Evolutionary conservation across 2,888 invertebrate species (phyloP).

Genomic region (Conchocele bisecta): DNA sequence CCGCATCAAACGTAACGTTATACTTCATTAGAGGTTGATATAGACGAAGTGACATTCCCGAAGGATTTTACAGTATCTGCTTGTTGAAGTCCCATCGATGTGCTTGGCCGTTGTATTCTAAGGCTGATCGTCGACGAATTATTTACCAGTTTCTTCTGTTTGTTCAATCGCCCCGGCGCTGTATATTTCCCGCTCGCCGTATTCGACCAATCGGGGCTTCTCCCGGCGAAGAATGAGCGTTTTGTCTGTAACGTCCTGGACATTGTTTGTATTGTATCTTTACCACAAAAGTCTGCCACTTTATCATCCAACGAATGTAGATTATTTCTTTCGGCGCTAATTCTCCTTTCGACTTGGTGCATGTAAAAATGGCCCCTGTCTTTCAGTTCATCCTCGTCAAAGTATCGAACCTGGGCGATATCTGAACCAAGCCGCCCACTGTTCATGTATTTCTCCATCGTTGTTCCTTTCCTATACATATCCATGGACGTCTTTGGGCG

Average conservation of each 20-base stretch:
- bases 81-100: too few relatives aligned
- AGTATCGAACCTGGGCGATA: constrained; percentile 41
- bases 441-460: constrained; percentile 30
- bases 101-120: too few relatives aligned
- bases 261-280: constrained; percentile 54
- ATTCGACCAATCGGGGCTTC: constrained; percentile 24
- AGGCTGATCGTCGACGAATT: too few relatives aligned
- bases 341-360: constrained; percentile 45
- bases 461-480: constrained; percentile 34
- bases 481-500: constrained; percentile 56
- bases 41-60: too few relatives aligned
- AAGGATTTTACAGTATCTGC: too few relatives aligned
- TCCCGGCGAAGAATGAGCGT: constrained; percentile 24
- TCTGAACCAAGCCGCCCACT: constrained; percentile 46
- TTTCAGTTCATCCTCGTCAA: constrained; percentile 56
- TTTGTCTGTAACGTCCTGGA: constrained; percentile 38
- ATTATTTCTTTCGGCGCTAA: constrained; percentile 43
- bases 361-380: constrained; percentile 51
- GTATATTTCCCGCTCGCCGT: too few relatives aligned
- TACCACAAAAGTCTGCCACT: constrained; percentile 53
- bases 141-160: too few relatives aligned
- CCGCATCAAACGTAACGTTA: too few relatives aligned
- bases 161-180: too few relatives aligned
- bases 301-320: constrained; percentile 38
- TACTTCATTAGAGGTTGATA: too few relatives aligned